phyloP scores from a whole-genome alignment of 2,797 vertebrate species.

The Halcyon badia region DNA sequence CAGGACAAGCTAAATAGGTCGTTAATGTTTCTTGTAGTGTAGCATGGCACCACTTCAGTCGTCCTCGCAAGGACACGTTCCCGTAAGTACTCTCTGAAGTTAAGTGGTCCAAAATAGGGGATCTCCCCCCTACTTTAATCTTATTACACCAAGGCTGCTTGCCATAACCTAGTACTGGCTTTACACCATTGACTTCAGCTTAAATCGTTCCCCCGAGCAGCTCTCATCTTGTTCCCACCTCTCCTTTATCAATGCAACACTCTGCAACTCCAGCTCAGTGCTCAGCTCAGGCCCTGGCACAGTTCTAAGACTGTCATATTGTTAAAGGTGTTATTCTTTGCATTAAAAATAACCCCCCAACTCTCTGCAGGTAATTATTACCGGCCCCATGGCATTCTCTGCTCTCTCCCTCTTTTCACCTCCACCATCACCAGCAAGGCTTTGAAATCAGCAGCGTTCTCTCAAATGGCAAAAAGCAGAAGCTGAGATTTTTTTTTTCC shows the following conservation, averaged over 20 bases:
- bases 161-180: neutral
- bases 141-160: neutral
- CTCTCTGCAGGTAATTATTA: neutral
- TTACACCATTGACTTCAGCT: neutral
- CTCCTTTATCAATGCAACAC: neutral
- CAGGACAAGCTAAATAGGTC: neutral
- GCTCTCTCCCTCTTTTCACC: neutral
- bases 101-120: neutral
- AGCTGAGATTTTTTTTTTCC: neutral
- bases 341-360: neutral
- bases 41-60: neutral
- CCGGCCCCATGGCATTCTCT: neutral
- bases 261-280: neutral
- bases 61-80: neutral
- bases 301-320: neutral
- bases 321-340: neutral
- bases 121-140: neutral
- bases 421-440: neutral
- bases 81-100: neutral
- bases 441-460: neutral
- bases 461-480: neutral
- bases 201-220: neutral
- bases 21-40: fast-evolving
- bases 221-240: neutral
- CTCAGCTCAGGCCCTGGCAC: neutral